phyloP scores from a whole-genome alignment of 2,888 invertebrate genomes.

The Colletes collaris region DNA sequence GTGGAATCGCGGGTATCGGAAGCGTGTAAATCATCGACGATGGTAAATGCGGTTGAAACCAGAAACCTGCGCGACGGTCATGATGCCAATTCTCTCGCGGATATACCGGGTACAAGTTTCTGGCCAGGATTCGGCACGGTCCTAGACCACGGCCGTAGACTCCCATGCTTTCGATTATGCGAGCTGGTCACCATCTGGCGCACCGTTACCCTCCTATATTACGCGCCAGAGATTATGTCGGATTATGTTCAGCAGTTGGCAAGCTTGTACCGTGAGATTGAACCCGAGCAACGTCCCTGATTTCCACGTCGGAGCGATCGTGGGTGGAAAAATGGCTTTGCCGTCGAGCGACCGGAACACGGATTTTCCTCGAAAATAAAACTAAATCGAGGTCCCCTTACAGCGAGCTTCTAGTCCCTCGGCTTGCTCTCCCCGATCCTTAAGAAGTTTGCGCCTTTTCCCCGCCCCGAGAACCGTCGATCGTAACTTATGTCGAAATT shows the following conservation, averaged over 20 bases:
- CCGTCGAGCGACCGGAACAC: not conserved
- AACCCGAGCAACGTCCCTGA: conserved; percentile 44
- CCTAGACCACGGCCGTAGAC: conserved; percentile 47
- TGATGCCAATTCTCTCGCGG: too few relatives aligned
- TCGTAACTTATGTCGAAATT: too few relatives aligned
- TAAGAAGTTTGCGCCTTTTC: not conserved
- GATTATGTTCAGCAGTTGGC: conserved; percentile 39
- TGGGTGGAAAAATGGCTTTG: conserved; percentile 4
- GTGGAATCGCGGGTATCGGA: conserved; percentile 52
- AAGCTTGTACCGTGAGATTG: conserved; percentile 56
- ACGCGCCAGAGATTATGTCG: conserved; percentile 67
- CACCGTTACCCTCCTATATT: conserved; percentile 59
- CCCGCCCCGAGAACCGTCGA: too few relatives aligned
- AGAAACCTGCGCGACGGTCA: conserved; percentile 44
- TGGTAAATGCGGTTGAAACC: conserved; percentile 42
- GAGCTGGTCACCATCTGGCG: conserved; percentile 69
- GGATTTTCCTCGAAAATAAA: not conserved
- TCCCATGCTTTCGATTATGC: conserved; percentile 67
- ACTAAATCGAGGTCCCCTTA: not conserved
- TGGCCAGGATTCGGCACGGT: conserved; percentile 31
- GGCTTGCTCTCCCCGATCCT: not conserved
- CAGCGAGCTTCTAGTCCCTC: not conserved
- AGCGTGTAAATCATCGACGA: conserved; percentile 65
- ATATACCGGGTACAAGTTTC: conserved; percentile 9
- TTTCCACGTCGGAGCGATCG: conserved; percentile 34